Evolutionary conservation across 2,797 vertebrate species (phyloP).

Genomic region (Momotus momota): DNA sequence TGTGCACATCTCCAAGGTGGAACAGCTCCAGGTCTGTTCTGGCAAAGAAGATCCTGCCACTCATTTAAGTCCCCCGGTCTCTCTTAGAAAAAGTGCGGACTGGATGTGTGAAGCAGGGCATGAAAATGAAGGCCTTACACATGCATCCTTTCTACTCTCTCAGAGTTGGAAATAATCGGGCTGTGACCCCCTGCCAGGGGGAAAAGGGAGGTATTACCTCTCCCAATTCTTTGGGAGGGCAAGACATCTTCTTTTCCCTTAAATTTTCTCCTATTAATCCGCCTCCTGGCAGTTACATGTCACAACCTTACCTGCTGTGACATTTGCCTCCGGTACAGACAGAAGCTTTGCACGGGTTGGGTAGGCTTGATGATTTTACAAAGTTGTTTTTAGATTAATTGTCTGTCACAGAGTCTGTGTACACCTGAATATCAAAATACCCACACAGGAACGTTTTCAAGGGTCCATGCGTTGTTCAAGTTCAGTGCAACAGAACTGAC

Average conservation of each 20-base stretch:
- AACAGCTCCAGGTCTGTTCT: neutral
- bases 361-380: neutral
- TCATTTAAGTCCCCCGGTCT: neutral
- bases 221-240: neutral
- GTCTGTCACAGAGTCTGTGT: neutral
- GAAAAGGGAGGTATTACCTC: neutral
- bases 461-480: neutral
- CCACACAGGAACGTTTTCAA: neutral
- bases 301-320: neutral
- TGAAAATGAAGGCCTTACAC: neutral
- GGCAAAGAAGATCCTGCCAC: neutral
- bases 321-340: neutral
- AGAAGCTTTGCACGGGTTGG: neutral
- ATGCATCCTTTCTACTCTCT: neutral
- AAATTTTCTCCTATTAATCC: neutral
- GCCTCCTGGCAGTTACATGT: neutral
- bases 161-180: neutral
- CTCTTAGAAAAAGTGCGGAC: neutral
- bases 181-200: neutral
- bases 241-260: neutral
- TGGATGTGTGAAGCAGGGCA: neutral
- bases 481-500: neutral
- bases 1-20: neutral
- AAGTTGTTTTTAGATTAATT: neutral
- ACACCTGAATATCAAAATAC: neutral